Base-by-base conservation (phyloP, 2,888 invertebrate species). In the Xiphydria camelus region DNA sequence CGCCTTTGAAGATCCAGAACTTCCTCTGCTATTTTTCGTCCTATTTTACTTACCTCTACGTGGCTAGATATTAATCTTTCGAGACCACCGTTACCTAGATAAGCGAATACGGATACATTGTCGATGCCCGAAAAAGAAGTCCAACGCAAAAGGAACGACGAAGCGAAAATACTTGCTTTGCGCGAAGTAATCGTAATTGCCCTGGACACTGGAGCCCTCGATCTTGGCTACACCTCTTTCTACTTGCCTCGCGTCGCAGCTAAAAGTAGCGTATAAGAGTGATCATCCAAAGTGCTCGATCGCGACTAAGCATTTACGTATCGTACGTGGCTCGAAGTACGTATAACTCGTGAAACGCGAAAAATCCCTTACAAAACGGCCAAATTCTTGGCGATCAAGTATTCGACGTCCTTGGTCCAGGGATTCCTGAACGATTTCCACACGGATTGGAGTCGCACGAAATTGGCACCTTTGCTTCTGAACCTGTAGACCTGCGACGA, bases 391-490 rank as follows among this genome's bases (percentile, higher is more conserved):
- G 93, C 89, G 55, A 94, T 88, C 53, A 95, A 81, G 69, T 89
- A 92, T 68, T 96, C 95, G 50, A 93, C 86, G 67, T 95, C 95
- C 76, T 93, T 93, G 1, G 94, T 95, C 94, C 94, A 95, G 0
- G 96, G 96, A 77, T 95, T 95, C 63, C 85, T 85, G 73, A 96
- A 94, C 0, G 90, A 86, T 61, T 88, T 91, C 86, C 92, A 92
- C 66, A 88, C 88, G 49, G 92, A 93, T 66, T 88, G 87, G 10
- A 95, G 75, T 40, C 83, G 82, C 3, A 87, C 82, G 62, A 84
- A 88, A 2, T 82, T 79, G 39, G 89, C 89, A 62, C 88, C 87
- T 75, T 92, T 92, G 31, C 85, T 84, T 45, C 90, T 82, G 78
- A 94, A 91, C 55, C 87, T 80, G 75, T 91, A 93, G 0, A 87